Evolutionary conservation across 2,888 invertebrate species (phyloP), one percentile per base, ranked within the genome.

Genomic region (Congeria kusceri): DNA sequence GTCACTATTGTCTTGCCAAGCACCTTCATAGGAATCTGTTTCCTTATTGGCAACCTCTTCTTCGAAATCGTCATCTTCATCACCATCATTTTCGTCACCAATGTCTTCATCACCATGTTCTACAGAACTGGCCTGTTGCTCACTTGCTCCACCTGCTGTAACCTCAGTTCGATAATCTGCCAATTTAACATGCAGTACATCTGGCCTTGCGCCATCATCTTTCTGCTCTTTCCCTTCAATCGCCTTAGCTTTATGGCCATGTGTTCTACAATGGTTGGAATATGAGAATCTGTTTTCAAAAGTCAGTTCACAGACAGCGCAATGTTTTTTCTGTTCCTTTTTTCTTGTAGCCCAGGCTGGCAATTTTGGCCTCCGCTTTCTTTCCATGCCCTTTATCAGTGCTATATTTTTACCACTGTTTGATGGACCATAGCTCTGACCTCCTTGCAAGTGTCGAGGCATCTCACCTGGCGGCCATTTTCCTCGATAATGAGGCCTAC

Each of bases 381-480:
- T 32, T 47, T 63, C 47, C 28, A 64, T 63, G 44, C 71, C 71
- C 25, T 63, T 63, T 4, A 72, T 72, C 25, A 72, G 58, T 15
- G 62, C 28, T 23, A 80, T 76, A 25, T 80, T 80, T 65, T 82
- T 71, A 23, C 78, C 77, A 72, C 82, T 46, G 58, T 80, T 75
- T 15, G 71, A 29, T 39, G 67, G 47, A 96, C 96, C 96, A 39
- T 75, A 71, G 3, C 68, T 69, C 13, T 77, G 56, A 32, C 56
- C 70, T 13, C 56, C 32, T 68, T 58, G 49, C 29, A 68, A 61
- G 20, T 64, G 49, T 27, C 73, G 57, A 4, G 83, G 84, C 9
- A 73, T 69, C 86, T 96, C 95, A 29, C 96, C 96, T 0, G 96
- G 97, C 56, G 96, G 95, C 97, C 97, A 97, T 94, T 97, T 97